A percentile compares a stretch with the other conserved stretches of the same genome.
These are phyloP conservation scores for Cathartes aura DNA, from an alignment of 2,113 vertebrate genomes.

Conservation along the genomic window DNA sequence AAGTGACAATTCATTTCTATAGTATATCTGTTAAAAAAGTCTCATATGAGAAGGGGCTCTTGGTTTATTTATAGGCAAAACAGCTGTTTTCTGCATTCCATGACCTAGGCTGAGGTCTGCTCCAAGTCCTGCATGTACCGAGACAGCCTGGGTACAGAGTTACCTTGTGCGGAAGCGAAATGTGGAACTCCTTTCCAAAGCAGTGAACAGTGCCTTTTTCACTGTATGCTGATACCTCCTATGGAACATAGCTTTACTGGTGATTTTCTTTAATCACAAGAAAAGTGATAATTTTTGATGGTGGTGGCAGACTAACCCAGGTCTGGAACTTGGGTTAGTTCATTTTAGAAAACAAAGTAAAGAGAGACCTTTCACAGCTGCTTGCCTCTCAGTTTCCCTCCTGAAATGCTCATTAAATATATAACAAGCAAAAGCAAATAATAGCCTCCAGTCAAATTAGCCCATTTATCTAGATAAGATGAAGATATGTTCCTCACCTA, in stretches of 20 bases:
- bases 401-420: neutral
- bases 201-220: neutral
- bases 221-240: neutral
- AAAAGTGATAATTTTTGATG: neutral
- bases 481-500: neutral
- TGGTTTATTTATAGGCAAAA: slow-evolving; percentile 58
- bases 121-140: neutral
- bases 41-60: neutral
- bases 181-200: neutral
- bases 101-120: neutral
- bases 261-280: neutral
- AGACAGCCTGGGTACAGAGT: neutral
- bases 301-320: neutral
- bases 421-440: neutral
- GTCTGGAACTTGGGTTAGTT: neutral
- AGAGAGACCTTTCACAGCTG: neutral
- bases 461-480: neutral
- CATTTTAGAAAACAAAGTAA: neutral
- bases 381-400: neutral
- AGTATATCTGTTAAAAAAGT: neutral
- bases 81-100: slow-evolving; percentile 49
- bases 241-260: neutral
- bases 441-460: neutral
- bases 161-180: neutral
- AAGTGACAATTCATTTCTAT: slow-evolving; percentile 2